phyloP scores from a whole-genome alignment of 2,888 invertebrate species.

The Andrena marginata region DNA sequence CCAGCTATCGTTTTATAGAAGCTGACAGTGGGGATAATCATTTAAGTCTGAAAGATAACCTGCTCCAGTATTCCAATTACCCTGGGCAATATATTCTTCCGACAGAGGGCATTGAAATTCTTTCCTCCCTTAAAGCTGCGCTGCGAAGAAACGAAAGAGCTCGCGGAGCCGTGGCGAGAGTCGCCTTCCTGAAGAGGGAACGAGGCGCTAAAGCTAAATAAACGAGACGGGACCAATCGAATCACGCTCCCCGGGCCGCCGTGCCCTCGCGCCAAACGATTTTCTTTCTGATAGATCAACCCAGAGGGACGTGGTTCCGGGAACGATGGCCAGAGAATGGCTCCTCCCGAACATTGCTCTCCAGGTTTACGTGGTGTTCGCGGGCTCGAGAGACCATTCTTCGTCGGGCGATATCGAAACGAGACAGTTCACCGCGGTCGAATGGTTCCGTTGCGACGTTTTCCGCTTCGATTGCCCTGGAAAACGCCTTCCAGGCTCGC shows the following conservation, averaged over 20 bases:
- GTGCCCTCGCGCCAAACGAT: slow-evolving; percentile 1
- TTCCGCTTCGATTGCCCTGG: slow-evolving; percentile 29
- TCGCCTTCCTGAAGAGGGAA: slow-evolving; percentile 11
- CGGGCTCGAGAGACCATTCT: slow-evolving; percentile 20
- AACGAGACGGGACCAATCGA: slow-evolving; percentile 29
- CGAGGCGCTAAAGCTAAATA: slow-evolving; percentile 28
- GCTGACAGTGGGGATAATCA: too few relatives aligned
- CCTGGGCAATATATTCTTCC: too few relatives aligned
- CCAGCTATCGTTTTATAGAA: too few relatives aligned
- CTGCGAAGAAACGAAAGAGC: neutral
- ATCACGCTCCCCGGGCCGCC: slow-evolving; percentile 20
- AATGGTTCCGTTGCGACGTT: slow-evolving; percentile 19
- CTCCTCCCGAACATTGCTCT: neutral
- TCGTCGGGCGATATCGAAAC: slow-evolving; percentile 18
- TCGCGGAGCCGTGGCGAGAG: slow-evolving; percentile 18
- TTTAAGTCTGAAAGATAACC: too few relatives aligned
- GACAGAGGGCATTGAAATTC: too few relatives aligned
- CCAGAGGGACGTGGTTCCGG: slow-evolving; percentile 3
- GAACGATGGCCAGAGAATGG: neutral
- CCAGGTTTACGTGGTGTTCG: neutral
- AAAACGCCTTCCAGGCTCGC: slow-evolving; percentile 18
- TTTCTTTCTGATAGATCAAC: slow-evolving; percentile 5
- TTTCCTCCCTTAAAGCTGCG: too few relatives aligned
- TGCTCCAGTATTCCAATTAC: too few relatives aligned
- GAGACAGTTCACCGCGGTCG: slow-evolving; percentile 24